A percentile compares a stretch with the other conserved stretches of the same genome.
Conservation (phyloP, 2,113 vertebrate genomes). For the Eclectus roratus region DNA sequence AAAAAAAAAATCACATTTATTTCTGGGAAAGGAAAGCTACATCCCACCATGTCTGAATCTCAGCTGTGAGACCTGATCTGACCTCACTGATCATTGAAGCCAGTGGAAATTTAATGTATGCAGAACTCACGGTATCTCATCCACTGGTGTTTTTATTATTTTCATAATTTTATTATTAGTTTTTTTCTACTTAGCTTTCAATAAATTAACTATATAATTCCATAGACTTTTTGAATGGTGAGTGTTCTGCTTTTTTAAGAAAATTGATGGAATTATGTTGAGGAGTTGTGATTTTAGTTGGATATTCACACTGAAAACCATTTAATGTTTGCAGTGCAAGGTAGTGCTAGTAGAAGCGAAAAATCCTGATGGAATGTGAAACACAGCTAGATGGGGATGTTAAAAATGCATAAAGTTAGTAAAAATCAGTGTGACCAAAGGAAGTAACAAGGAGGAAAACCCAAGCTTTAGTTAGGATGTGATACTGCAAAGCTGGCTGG, state of each 20-base stretch:
- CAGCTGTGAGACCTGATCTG: neutral
- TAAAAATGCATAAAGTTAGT: neutral
- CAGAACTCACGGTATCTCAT: neutral
- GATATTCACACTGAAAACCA: neutral
- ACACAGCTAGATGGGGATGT: neutral
- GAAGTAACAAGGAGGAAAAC: neutral
- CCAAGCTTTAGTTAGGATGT: neutral
- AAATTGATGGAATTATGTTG: neutral
- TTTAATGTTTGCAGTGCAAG: neutral
- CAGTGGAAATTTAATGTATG: neutral
- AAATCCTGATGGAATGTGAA: neutral
- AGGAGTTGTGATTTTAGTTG: neutral
- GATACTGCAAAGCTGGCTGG: neutral
- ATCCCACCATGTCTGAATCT: neutral
- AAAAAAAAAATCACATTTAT: neutral
- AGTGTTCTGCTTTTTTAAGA: neutral
- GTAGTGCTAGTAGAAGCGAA: neutral
- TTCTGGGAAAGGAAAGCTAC: neutral
- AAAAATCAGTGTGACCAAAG: neutral
- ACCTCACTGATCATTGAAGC: neutral
- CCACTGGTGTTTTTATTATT: neutral
- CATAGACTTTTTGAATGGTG: neutral
- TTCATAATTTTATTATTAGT: neutral
- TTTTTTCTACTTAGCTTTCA: neutral
- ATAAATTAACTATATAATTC: neutral